Conservation (phyloP, 2,888 invertebrate species). For the Acronicta leporina region DNA sequence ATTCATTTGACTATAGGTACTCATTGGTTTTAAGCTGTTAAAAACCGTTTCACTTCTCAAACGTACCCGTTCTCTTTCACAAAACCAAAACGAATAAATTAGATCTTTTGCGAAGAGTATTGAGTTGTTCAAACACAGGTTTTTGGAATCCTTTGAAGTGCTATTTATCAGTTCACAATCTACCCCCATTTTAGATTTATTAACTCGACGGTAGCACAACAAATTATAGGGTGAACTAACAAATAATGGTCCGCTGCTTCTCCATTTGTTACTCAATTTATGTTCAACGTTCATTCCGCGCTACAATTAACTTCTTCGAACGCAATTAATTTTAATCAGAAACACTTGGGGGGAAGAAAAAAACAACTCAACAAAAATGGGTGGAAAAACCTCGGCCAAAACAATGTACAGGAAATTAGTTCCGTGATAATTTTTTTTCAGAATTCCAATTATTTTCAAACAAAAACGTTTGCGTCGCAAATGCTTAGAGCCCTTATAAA, state of each 20-base stretch:
- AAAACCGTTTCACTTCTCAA: constrained; percentile 11
- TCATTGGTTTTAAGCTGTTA: constrained; percentile 13
- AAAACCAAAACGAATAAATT: constrained; percentile 41
- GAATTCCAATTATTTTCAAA: constrained; percentile 16
- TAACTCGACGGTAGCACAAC: constrained; percentile 53
- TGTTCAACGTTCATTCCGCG: constrained; percentile 68
- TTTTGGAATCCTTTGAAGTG: constrained; percentile 43
- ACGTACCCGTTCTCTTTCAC: constrained; percentile 18
- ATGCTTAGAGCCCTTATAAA: constrained; percentile 6
- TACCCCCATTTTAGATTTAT: constrained; percentile 52
- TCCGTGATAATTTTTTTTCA: constrained; percentile 33
- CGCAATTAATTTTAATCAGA: constrained; percentile 83
- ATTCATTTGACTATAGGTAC: background rate
- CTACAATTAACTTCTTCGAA: constrained; percentile 79
- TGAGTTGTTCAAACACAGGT: constrained; percentile 39
- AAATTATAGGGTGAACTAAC: constrained; percentile 62
- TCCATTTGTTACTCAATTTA: constrained; percentile 74
- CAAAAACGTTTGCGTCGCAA: background rate
- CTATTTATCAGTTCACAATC: constrained; percentile 47
- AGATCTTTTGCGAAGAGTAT: constrained; percentile 27
- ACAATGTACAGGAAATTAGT: constrained; percentile 48
- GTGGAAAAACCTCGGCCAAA: constrained; percentile 41
- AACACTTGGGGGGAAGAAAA: constrained; percentile 66
- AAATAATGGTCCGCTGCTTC: constrained; percentile 63
- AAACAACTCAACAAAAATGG: constrained; percentile 63